Evolutionary conservation across 2,113 vertebrate species (phyloP), one percentile per base, ranked within the genome.

Genomic region (Caracal caracal): DNA sequence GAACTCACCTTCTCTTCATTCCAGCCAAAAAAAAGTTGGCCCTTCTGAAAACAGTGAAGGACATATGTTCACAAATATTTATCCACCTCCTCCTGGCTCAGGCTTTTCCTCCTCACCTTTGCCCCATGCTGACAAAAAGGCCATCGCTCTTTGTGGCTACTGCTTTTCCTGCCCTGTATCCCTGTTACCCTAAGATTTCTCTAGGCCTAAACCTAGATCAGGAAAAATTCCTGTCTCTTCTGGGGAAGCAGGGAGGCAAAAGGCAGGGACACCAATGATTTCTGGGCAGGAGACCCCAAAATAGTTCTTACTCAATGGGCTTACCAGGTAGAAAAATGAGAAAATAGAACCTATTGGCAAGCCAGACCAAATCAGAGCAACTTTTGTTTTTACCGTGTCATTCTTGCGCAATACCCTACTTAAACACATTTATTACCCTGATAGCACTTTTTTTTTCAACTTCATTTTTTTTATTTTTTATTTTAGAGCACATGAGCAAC

Each of bases 1-100:
- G n/a, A 33, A 47, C n/a, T 37, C 8, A 65, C 35, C 33, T n/a
- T 71, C 33, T 75, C 13, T 81, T 43, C 82, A 47, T n/a, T 22
- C 2, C 2, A 94, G 73, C 7, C 66, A 56, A 76, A 59, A 78
- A 59, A 56, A 86, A 59, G 73, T 10, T 49, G 63, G 90, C 75
- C 61, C 7, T 30, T 78, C 26, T 33, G 75, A 70, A 73, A 94
- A 86, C 51, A 81, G 71, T 79, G 76, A 94, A 84, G 24, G 47
- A 76, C 12, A 2, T 4, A 75, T 17, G 30, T 37, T 75, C 56
- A 70, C 53, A 97, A 97, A 95, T 95, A 97, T 96, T 97, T 95
- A 89, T 53, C 53, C 22, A 59, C n/a, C 76, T 94, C 53, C 75
- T 90, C 56, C 35, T n/a, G 30, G 20, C 17, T 35, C 65, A 80